Evolutionary conservation across 2,113 vertebrate genomes (phyloP).

Genomic region (Corynorhinus townsendii): DNA sequence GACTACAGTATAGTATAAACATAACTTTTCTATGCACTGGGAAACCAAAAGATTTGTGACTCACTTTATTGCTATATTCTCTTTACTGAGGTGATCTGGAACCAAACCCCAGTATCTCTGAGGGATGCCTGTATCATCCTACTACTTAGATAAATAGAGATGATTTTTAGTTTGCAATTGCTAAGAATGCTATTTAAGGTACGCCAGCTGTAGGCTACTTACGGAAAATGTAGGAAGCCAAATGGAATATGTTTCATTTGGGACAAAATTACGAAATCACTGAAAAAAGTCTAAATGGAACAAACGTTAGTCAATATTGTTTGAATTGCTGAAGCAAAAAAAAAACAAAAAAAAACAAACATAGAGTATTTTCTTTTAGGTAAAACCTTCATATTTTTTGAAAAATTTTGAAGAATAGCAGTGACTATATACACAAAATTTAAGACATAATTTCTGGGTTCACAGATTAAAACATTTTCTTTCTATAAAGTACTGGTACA

Average conservation of each 20-base stretch:
- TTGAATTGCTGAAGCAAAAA: neutral
- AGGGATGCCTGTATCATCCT: neutral
- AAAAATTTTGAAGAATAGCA: neutral
- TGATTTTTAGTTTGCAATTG: neutral
- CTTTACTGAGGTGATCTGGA: neutral
- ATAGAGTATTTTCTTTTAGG: neutral
- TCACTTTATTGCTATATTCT: neutral
- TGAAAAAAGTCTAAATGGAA: neutral
- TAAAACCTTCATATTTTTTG: neutral
- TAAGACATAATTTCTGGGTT: neutral
- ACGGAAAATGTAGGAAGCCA: neutral
- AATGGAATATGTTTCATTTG: neutral
- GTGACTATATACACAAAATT: neutral
- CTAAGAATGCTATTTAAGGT: neutral
- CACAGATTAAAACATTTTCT: neutral
- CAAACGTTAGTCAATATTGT: neutral
- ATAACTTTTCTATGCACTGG: neutral
- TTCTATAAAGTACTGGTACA: neutral
- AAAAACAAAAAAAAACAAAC: neutral
- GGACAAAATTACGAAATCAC: neutral
- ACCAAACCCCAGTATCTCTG: neutral
- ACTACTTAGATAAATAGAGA: neutral
- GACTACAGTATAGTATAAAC: neutral
- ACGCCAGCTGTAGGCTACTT: neutral
- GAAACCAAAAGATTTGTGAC: neutral